phyloP scores from a whole-genome alignment of 2,888 invertebrate genomes.

The Mongoloraphidia duomilia region DNA sequence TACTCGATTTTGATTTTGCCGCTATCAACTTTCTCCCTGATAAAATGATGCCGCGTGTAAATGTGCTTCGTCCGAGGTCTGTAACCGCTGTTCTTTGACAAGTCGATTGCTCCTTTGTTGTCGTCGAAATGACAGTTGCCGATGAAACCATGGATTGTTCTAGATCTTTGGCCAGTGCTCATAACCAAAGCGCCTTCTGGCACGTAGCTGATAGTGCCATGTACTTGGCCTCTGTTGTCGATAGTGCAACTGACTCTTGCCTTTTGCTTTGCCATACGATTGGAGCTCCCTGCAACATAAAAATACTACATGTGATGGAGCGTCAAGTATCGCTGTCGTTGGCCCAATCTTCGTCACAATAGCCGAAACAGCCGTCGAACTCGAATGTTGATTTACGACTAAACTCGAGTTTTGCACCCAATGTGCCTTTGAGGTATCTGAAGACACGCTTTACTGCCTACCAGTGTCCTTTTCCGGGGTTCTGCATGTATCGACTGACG shows the following conservation, averaged over 20 bases:
- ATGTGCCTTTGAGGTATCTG: slow-evolving; percentile 3
- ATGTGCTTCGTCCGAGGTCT: too few relatives aligned
- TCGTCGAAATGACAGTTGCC: too few relatives aligned
- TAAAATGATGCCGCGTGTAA: too few relatives aligned
- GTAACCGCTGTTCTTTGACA: too few relatives aligned
- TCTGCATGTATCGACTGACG: background rate
- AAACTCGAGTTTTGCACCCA: slow-evolving; percentile 1
- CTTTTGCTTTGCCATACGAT: background rate
- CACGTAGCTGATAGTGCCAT: background rate
- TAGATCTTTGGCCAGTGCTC: too few relatives aligned
- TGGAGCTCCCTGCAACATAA: background rate
- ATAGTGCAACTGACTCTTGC: too few relatives aligned
- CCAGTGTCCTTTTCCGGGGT: slow-evolving; percentile 5
- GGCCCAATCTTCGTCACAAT: background rate
- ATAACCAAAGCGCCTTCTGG: too few relatives aligned
- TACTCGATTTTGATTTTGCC: too few relatives aligned
- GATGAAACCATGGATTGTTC: too few relatives aligned
- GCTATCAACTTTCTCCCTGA: too few relatives aligned
- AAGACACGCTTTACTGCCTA: slow-evolving; percentile 3
- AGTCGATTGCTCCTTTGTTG: too few relatives aligned
- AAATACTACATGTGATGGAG: background rate
- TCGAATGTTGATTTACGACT: background rate
- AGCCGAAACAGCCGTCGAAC: background rate
- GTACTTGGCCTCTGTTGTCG: too few relatives aligned
- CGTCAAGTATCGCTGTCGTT: background rate